Evolutionary conservation across 1,140 invertebrate species (phyloP).

Genomic region (Drosophila micromelanica): DNA sequence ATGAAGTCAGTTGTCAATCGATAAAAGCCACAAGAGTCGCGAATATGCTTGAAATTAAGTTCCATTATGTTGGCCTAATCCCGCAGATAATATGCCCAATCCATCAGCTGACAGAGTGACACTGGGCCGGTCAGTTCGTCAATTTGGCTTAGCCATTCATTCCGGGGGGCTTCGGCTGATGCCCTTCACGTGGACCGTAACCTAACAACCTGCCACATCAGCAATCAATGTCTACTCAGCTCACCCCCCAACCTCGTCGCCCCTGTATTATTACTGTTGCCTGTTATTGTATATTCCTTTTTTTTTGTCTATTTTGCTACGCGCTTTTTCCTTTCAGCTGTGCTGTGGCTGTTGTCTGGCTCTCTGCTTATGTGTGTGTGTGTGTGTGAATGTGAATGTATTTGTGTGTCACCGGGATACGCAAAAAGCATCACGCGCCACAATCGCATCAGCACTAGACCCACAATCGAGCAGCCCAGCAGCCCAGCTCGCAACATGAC

Average conservation of each 20-base stretch:
- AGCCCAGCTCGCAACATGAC: no score
- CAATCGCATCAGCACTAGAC: no score
- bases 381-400: no score
- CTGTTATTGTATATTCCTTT: conserved; percentile 39
- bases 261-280: conserved; percentile 65
- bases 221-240: conserved; percentile 75
- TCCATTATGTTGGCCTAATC: conserved; percentile 44
- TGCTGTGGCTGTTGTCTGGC: no score
- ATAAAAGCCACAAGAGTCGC: background rate
- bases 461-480: no score
- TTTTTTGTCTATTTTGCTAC: no score
- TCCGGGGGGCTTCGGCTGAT: conserved; percentile 50
- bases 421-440: no score
- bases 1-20: background rate
- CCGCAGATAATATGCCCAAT: conserved; percentile 61
- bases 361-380: no score
- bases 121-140: conserved; percentile 11
- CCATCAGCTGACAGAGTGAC: conserved; percentile 42
- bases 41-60: conserved; percentile 34
- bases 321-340: no score
- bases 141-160: conserved; percentile 56
- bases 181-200: conserved; percentile 49
- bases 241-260: conserved; percentile 11
- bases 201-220: conserved; percentile 79
- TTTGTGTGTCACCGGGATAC: no score